Conservation (phyloP, 2,113 vertebrate species). For the Elephantulus edwardii region DNA sequence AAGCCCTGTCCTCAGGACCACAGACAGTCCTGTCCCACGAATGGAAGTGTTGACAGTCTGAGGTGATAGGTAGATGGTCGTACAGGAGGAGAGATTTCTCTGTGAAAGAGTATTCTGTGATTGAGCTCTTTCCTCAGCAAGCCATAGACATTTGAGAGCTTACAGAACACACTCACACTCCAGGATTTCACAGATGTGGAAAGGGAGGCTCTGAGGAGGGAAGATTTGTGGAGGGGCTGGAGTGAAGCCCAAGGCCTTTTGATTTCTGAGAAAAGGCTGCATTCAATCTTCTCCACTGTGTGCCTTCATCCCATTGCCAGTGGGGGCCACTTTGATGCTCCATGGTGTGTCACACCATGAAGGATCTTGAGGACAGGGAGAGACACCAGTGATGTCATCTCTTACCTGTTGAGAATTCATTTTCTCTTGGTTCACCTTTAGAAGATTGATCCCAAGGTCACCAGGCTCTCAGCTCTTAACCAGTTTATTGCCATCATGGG, state of each 20-base stretch:
- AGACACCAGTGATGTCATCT: background rate
- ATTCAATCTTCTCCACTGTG: background rate
- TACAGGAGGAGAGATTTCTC: background rate
- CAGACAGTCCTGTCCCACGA: background rate
- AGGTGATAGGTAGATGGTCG: background rate
- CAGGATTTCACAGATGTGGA: background rate
- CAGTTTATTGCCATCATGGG: conserved; percentile 81
- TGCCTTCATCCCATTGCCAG: background rate
- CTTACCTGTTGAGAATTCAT: background rate
- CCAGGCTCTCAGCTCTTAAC: conserved; percentile 76
- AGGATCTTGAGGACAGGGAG: background rate
- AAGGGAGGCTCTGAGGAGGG: background rate
- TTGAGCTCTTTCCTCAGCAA: background rate
- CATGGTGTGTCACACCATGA: too few relatives aligned
- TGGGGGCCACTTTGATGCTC: background rate
- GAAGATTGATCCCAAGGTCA: conserved; percentile 77
- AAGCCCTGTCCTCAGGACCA: background rate
- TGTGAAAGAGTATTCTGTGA: background rate
- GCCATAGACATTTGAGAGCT: background rate
- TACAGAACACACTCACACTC: background rate
- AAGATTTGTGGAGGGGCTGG: background rate
- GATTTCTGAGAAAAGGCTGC: background rate
- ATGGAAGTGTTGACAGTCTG: rapidly evolving
- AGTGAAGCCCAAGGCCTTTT: background rate
- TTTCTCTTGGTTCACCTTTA: background rate